Evolutionary conservation across 2,888 invertebrate genomes (phyloP), one percentile per base, ranked within the genome.

Genomic region (Tenodera sinensis): DNA sequence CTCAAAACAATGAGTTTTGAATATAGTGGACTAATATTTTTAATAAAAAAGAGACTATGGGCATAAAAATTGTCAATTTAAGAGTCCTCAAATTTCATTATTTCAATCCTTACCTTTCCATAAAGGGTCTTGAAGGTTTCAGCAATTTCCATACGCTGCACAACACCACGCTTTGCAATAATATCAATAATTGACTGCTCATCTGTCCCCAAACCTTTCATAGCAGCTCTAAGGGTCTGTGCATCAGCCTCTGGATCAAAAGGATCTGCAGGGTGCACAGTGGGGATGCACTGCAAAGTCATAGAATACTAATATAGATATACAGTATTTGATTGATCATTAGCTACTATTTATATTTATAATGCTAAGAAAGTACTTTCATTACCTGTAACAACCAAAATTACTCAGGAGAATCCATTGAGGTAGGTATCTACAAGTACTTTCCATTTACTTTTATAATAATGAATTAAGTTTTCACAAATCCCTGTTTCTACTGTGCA

Each of bases 101-200:
- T 20, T 83, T 47, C 34, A 42, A 12, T 82, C 15, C 89, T 90
- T 89, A 94, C 95, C 92, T 94, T 94, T 90, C 95, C 95, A 92
- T 94, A 95, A 91, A 94, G 92, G 8, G 94, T 93, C 92, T 95
- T 95, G 93, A 93, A 95, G 47, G 92, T 92, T 84, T 92, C 92
- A 90, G 93, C 91, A 89, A 95, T 94, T 90, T 94, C 93, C 90
- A 94, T 93, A 34, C 95, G 92, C 92, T 95, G 95, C 14, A 91
- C 92, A 91, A 94, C 94, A 89, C 93, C 93, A 34, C 95, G 92
- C 71, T 93, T 93, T 28, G 93, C 93, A 27, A 95, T 92, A n/a
- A 95, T 93, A 89, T 93, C 93, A 34, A 94, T 93, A 89, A 95
- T 94, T 28, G 94, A 93, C 83, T 93, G 93, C 91, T 95, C 95